These are phyloP conservation scores for Pseudochaenichthys georgianus DNA, from an alignment of 2,797 vertebrate genomes.

Conservation along the genomic window DNA sequence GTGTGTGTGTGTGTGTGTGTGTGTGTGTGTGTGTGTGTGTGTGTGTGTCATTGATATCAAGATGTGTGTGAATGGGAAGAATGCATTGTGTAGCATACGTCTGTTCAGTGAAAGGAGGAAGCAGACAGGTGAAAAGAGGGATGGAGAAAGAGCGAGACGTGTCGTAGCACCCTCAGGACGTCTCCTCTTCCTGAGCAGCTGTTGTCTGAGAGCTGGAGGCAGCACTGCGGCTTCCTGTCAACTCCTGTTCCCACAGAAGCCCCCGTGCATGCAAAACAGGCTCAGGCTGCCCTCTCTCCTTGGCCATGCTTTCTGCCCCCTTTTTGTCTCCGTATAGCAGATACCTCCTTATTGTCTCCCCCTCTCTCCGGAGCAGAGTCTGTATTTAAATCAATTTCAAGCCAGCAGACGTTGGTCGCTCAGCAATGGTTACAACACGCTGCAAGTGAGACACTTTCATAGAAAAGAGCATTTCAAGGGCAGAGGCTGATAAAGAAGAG, in stretches of 20 bases:
- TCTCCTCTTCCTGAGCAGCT: slow-evolving; percentile 82
- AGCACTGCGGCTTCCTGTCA: slow-evolving; percentile 84
- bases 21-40: no score
- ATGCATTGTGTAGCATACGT: slow-evolving; percentile 42
- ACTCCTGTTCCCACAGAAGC: slow-evolving; percentile 73
- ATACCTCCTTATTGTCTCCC: slow-evolving; percentile 54
- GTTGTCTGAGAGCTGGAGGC: slow-evolving; percentile 85
- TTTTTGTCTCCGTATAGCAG: slow-evolving; percentile 51
- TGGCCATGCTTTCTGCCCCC: slow-evolving; percentile 58
- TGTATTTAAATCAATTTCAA: slow-evolving; percentile 75
- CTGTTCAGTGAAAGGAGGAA: slow-evolving; percentile 47
- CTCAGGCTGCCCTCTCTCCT: slow-evolving; percentile 75
- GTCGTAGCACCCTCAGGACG: slow-evolving; percentile 81
- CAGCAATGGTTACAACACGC: slow-evolving; percentile 46
- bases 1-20: no score
- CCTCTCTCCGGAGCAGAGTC: slow-evolving; percentile 25
- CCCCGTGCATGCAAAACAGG: slow-evolving; percentile 83
- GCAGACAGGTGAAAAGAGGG: slow-evolving; percentile 75
- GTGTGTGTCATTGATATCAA: slow-evolving; percentile 14
- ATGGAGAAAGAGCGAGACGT: slow-evolving; percentile 73
- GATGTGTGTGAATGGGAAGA: slow-evolving; percentile 15
- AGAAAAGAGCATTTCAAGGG: slow-evolving; percentile 69
- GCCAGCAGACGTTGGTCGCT: slow-evolving; percentile 47
- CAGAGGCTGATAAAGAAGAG: slow-evolving; percentile 59
- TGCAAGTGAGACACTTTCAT: slow-evolving; percentile 53